Conservation (phyloP, 2,113 vertebrate species). For the Oryctolagus cuniculus region mOryCun1.1 NC_091453.1:16257001-16257500, state of each 20-base stretch:
- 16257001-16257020: neutral
- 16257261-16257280: neutral
- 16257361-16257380: neutral
- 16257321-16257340: neutral
- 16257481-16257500: neutral
- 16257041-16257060: neutral
- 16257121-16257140: neutral
- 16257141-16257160: neutral
- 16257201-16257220: slow-evolving; percentile 22
- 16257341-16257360: slow-evolving; percentile 35
- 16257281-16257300: neutral
- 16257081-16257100: neutral
- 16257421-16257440: neutral
- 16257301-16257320: neutral
- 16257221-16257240: neutral
- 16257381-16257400: slow-evolving; percentile 18
- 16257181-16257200: slow-evolving; percentile 34
- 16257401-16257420: neutral
- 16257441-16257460: too few species aligned
- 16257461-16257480: neutral
- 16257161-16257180: neutral
- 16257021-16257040: neutral
- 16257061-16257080: neutral
- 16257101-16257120: neutral
- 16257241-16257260: neutral